Evolutionary conservation across 1,140 invertebrate genomes (phyloP).

Genomic region (Musca vetustissima): DNA sequence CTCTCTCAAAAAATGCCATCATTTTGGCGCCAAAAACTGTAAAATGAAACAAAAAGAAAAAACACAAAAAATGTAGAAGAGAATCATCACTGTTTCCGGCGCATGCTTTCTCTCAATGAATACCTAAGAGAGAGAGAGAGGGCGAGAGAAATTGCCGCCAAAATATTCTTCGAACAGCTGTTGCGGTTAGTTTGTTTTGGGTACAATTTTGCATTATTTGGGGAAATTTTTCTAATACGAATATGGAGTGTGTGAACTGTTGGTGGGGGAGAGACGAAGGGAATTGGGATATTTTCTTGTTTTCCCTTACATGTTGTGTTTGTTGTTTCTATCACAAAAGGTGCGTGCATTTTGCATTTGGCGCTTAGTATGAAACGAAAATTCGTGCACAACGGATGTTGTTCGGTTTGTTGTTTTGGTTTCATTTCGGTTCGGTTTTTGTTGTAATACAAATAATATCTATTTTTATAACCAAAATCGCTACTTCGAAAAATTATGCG

Average conservation of each 20-base stretch:
- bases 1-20: too few species aligned
- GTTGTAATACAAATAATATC: too few species aligned
- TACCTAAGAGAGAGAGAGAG: too few species aligned
- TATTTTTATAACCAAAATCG: too few species aligned
- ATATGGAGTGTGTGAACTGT: neutral
- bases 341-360: constrained; percentile 10
- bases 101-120: too few species aligned
- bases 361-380: constrained; percentile 13
- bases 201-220: constrained; percentile 13
- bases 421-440: too few species aligned
- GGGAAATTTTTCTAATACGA: neutral
- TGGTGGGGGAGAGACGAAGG: neutral
- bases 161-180: constrained; percentile 1
- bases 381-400: neutral
- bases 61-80: too few species aligned
- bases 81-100: too few species aligned
- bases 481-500: too few species aligned
- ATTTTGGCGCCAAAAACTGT: too few species aligned
- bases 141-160: neutral
- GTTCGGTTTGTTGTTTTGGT: too few species aligned
- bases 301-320: neutral
- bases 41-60: too few species aligned
- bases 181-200: constrained; percentile 3
- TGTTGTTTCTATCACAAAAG: neutral
- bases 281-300: neutral